Evolutionary conservation across 1,140 invertebrate genomes (phyloP), one percentile per base, ranked within the genome.

Genomic region (Listronotus bonariensis): DNA sequence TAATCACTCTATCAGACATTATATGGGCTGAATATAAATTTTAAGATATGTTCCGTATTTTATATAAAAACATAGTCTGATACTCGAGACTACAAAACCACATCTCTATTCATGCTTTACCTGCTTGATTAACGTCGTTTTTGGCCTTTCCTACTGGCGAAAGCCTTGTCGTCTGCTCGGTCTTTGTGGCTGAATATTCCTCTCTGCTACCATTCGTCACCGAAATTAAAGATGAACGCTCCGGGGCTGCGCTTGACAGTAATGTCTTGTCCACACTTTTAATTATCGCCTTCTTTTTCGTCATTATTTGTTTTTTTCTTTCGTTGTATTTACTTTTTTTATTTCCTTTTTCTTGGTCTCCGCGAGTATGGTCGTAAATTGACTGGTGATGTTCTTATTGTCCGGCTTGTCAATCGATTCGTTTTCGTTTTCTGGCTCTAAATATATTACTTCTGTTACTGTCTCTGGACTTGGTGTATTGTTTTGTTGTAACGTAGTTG

Each of bases 221-320:
- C 45, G 57, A 45, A 59, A 51, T 61, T 53, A 52, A 51, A 51
- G 49, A 61, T 53, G 48, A 61, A 48, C 17, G 34, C 46, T n/a
- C 17, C n/a, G 26, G 34, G 18, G 38, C 38, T 57, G 26, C 55
- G 43, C 55, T 57, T 57, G 55, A 46, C 55, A 57, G 41, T 57
- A 57, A 57, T 57, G 31, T 46, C 55, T 57, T 32, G 26, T 46
- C 43, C 26, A 57, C 41, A 40, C 18, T 40, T 46, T 57, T 57
- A 55, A 55, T 43, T 36, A 34, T 43, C 38, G 12, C 40, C 40
- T 14, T 43, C 17, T 55, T 34, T 55, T 55, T 55, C 15, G 20
- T 31, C 7, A 18, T 12, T 36, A 55, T 38, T 38, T 34, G 53
- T 55, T 42, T 36, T 17, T 18, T 41, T 2, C 6, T 15, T 6